These are phyloP conservation scores for Crotalus helleri DNA, from an alignment of 2,113 vertebrate genomes.

Conservation along the genomic window DNA sequence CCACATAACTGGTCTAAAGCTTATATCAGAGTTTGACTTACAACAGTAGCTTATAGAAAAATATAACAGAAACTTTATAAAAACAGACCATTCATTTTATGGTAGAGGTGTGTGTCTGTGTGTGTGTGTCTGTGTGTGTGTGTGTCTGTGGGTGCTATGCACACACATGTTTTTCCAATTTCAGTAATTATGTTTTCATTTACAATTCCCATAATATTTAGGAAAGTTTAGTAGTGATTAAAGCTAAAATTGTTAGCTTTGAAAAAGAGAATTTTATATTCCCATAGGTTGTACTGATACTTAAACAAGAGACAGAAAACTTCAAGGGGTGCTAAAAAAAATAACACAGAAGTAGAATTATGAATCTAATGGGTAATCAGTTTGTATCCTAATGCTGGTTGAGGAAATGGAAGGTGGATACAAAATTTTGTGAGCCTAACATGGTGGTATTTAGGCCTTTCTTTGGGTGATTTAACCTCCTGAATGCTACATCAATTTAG, in stretches of 20 bases:
- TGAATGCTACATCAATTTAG: not conserved
- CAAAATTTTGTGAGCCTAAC: not conserved
- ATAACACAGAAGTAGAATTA: not conserved
- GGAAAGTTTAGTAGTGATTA: rapidly evolving
- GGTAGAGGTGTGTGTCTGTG: not conserved
- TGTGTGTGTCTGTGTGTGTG: no score
- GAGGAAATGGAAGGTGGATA: not conserved
- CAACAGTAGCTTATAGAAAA: not conserved
- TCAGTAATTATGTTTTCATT: constrained; percentile 19
- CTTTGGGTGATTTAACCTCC: not conserved
- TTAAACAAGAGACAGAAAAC: constrained; percentile 3
- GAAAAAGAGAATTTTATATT: not conserved
- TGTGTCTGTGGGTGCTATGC: no score
- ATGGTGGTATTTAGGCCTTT: not conserved
- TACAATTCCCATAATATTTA: not conserved
- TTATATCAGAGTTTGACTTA: not conserved
- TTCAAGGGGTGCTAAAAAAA: not conserved
- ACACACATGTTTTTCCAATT: not conserved
- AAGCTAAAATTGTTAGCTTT: rapidly evolving
- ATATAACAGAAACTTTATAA: not conserved
- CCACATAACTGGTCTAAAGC: not conserved
- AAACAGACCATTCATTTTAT: not conserved
- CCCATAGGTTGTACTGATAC: not conserved
- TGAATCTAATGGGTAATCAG: not conserved
- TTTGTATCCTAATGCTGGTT: not conserved